Evolutionary conservation across 2,797 vertebrate species (phyloP).

Genomic region (Argya squamiceps): DNA sequence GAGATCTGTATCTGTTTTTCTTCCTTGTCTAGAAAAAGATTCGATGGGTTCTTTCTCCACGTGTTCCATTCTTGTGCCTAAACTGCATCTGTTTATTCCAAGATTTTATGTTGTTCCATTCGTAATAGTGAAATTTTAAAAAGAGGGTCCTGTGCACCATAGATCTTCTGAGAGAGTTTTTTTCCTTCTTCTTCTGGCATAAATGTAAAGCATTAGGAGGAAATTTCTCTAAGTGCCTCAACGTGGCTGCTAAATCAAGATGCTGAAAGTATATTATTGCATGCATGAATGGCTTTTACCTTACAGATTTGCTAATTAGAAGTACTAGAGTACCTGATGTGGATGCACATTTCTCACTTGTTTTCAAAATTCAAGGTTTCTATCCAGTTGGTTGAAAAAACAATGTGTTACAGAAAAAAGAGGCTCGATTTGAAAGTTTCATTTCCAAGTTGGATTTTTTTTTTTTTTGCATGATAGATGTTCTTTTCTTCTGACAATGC

Average conservation of each 20-base stretch:
- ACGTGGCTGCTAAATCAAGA: slow-evolving; percentile 41
- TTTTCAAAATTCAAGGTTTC: not conserved
- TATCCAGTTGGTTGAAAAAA: not conserved
- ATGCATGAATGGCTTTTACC: slow-evolving; percentile 60
- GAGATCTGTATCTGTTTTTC: slow-evolving; percentile 19
- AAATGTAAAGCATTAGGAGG: slow-evolving; percentile 47
- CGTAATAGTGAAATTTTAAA: not conserved
- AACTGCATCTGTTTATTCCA: slow-evolving; percentile 21
- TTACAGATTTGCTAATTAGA: slow-evolving; percentile 41
- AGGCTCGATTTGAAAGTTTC: not conserved
- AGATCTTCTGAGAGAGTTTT: not conserved
- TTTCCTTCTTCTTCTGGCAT: slow-evolving; percentile 41
- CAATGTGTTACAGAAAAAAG: not conserved
- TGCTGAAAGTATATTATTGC: slow-evolving; percentile 57
- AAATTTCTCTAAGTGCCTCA: slow-evolving; percentile 64
- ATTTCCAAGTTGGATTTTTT: not conserved
- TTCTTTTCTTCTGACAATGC: not conserved
- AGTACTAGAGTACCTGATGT: slow-evolving; percentile 6
- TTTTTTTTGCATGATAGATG: not conserved
- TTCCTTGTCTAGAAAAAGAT: slow-evolving; percentile 23
- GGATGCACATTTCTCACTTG: not conserved
- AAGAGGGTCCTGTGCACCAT: not conserved
- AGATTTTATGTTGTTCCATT: slow-evolving; percentile 27
- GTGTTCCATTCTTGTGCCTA: slow-evolving; percentile 3
- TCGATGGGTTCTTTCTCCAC: not conserved